phyloP scores from a whole-genome alignment of 2,113 vertebrate species.

The Polypterus senegalus region DNA sequence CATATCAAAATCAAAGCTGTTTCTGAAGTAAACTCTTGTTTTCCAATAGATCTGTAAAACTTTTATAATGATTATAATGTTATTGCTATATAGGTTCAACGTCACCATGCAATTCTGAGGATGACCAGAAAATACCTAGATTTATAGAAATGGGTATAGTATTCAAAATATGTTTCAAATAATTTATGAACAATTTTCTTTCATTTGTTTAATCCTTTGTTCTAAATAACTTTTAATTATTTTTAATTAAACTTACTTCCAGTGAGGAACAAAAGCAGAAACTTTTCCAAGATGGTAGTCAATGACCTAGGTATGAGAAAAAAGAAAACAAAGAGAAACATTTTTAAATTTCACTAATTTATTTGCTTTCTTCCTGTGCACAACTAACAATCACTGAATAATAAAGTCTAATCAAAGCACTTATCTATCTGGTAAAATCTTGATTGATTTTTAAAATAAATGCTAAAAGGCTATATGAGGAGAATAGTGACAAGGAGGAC shows the following conservation, averaged over 20 bases:
- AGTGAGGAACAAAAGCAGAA: slow-evolving; percentile 95
- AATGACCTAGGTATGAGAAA: slow-evolving; percentile 68
- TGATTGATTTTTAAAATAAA: too few species aligned
- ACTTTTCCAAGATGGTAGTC: slow-evolving; percentile 88
- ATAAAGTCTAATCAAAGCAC: slow-evolving; percentile 8
- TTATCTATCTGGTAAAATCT: too few species aligned
- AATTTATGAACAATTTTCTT: slow-evolving; percentile 19
- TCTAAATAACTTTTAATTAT: slow-evolving; percentile 11
- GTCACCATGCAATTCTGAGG: slow-evolving; percentile 83
- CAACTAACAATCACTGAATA: slow-evolving; percentile 40
- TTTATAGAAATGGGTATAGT: slow-evolving; percentile 96
- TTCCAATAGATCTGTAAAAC: slow-evolving; percentile 37
- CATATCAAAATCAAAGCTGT: too few species aligned
- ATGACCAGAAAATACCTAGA: slow-evolving; percentile 78
- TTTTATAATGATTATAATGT: slow-evolving; percentile 36
- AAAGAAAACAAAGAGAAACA: slow-evolving; percentile 49
- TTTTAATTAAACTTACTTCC: slow-evolving; percentile 58
- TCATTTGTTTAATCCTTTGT: not conserved
- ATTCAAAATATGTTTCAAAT: slow-evolving; percentile 43
- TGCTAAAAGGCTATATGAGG: too few species aligned
- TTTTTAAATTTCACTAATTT: slow-evolving; percentile 48
- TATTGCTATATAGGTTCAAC: slow-evolving; percentile 63
- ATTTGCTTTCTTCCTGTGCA: slow-evolving; percentile 38
- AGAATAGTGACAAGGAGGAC: too few species aligned
- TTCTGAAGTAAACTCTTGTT: too few species aligned